A percentile compares a stretch with the other conserved stretches of the same genome.
Evolutionary conservation across 2,888 invertebrate genomes (phyloP).

Genomic region (Psylliodes chrysocephalus): DNA sequence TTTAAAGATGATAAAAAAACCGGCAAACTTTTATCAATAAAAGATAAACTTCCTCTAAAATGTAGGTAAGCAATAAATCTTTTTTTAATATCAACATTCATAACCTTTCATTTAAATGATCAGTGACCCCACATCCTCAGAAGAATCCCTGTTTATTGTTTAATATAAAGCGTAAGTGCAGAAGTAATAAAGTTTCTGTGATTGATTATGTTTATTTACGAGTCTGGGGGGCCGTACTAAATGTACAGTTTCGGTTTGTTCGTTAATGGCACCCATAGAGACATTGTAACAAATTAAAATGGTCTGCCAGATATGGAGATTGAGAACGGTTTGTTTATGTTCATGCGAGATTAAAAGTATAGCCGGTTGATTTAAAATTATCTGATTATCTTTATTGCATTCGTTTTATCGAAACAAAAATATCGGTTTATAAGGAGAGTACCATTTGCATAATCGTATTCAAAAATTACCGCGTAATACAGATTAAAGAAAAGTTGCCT

Average conservation of each 20-base stretch:
- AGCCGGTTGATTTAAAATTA: background rate
- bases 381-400: too few species aligned
- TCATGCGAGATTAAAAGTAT: background rate
- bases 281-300: constrained; percentile 8
- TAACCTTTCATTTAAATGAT: background rate
- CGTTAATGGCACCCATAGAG: background rate
- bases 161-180: background rate
- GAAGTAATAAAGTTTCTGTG: background rate
- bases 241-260: background rate
- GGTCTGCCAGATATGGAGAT: background rate
- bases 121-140: background rate
- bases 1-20: too few species aligned
- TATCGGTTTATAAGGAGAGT: too few species aligned
- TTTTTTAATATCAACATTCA: too few species aligned
- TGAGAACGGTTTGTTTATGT: constrained; percentile 1
- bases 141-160: constrained; percentile 1
- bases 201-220: background rate
- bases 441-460: too few species aligned
- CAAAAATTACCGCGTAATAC: too few species aligned
- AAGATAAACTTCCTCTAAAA: too few species aligned
- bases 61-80: too few species aligned
- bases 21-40: too few species aligned
- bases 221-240: background rate
- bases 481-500: too few species aligned
- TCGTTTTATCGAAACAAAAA: too few species aligned